phyloP scores from a whole-genome alignment of 2,888 invertebrate genomes.

The Elysia crispata region DNA sequence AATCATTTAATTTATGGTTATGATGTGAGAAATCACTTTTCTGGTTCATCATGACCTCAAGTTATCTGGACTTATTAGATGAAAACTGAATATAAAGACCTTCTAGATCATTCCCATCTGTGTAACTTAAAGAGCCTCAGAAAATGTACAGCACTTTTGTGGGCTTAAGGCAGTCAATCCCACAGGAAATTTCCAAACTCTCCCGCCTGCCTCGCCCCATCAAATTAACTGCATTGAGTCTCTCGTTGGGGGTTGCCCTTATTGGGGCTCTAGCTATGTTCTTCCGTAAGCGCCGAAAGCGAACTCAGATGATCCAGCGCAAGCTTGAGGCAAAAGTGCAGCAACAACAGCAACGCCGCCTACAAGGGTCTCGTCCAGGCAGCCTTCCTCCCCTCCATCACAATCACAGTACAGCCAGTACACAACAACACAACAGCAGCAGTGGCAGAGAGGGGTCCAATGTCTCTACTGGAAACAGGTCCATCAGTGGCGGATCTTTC shows the following conservation, averaged over 20 bases:
- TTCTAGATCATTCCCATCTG: no score
- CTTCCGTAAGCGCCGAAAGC: conserved; percentile 61
- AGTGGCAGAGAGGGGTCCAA: not conserved
- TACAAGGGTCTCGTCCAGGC: not conserved
- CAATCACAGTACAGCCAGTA: not conserved
- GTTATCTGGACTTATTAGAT: no score
- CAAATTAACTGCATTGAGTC: conserved; percentile 85
- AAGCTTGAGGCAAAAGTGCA: conserved; percentile 51
- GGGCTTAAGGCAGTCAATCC: conserved; percentile 49
- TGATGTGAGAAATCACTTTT: no score
- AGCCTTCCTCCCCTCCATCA: conserved; percentile 26
- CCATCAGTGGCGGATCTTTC: not conserved
- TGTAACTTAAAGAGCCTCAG: not conserved
- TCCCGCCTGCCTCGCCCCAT: conserved; percentile 66
- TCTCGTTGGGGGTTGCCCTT: conserved; percentile 88
- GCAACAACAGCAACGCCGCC: conserved; percentile 47
- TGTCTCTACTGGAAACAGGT: conserved; percentile 27
- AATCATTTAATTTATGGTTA: no score
- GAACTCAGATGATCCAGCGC: conserved; percentile 54
- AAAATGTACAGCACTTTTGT: conserved; percentile 53
- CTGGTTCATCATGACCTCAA: no score
- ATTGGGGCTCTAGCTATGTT: conserved; percentile 89
- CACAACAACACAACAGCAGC: no score
- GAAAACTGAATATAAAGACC: no score
- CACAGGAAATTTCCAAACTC: conserved; percentile 47